Evolutionary conservation across 2,888 invertebrate genomes (phyloP).

Genomic region (Lithodes maja): DNA sequence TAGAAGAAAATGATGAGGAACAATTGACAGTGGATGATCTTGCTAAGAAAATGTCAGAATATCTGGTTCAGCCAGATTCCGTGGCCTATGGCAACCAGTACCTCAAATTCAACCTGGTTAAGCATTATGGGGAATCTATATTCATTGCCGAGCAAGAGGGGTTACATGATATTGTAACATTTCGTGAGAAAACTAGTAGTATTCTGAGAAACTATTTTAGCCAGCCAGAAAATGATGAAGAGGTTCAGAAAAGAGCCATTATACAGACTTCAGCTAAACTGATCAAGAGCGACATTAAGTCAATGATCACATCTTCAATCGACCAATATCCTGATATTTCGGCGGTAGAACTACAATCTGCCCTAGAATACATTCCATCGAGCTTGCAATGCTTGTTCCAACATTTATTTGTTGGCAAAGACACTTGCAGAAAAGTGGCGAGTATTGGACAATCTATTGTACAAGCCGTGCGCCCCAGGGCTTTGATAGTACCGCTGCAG

Average conservation of each 20-base stretch:
- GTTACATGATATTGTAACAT: constrained; percentile 26
- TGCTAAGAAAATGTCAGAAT: constrained; percentile 36
- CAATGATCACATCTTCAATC: constrained; percentile 21
- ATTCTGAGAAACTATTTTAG: constrained; percentile 18
- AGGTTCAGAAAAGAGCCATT: constrained; percentile 18
- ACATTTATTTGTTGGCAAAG: constrained; percentile 16
- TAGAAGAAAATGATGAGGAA: constrained; percentile 34
- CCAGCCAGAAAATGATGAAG: constrained; percentile 6
- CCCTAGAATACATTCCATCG: constrained; percentile 1
- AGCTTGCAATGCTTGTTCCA: constrained; percentile 12
- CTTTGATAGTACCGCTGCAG: constrained; percentile 15
- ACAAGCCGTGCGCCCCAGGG: constrained; percentile 21
- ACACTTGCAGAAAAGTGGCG: neutral
- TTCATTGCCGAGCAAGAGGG: constrained; percentile 27
- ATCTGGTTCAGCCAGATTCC: constrained; percentile 32
- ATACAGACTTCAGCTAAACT: constrained; percentile 21
- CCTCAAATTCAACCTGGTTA: neutral
- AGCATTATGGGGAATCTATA: constrained; percentile 32
- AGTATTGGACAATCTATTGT: constrained; percentile 35
- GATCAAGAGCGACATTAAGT: constrained; percentile 36
- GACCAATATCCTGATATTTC: constrained; percentile 18
- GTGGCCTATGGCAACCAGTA: constrained; percentile 28
- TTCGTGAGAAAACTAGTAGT: neutral
- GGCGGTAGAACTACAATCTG: constrained; percentile 2
- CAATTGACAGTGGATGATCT: constrained; percentile 37